Percentiles rank a stretch among this genome's conserved stretches.
phyloP scores from a whole-genome alignment of 2,888 invertebrate genomes.

The Neoaliturus tenellus region DNA sequence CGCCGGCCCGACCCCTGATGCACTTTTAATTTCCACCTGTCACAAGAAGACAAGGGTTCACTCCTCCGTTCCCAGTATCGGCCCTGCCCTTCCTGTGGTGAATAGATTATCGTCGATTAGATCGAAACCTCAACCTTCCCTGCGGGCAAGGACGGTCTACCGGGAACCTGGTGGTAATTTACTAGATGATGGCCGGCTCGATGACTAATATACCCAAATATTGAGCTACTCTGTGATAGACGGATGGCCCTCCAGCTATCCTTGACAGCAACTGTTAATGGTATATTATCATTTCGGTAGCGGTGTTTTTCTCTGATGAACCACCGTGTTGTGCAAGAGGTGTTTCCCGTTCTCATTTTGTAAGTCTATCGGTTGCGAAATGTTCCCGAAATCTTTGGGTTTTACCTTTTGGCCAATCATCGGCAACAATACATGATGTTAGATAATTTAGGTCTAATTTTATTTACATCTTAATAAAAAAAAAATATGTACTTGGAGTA shows the following conservation, averaged over 20 bases:
- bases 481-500: no score
- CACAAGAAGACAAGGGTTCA: constrained; percentile 38
- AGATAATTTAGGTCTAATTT: no score
- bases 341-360: background rate
- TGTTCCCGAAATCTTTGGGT: no score
- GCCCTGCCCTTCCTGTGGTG: constrained; percentile 30
- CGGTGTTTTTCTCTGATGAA: no score
- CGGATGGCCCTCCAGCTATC: background rate
- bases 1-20: constrained; percentile 41
- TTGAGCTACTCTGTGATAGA: constrained; percentile 21
- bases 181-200: background rate
- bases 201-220: constrained; percentile 36
- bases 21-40: constrained; percentile 51
- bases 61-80: constrained; percentile 20
- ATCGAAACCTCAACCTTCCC: constrained; percentile 41
- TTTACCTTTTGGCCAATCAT: no score
- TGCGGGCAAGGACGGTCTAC: constrained; percentile 37
- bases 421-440: no score
- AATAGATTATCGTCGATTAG: constrained; percentile 49
- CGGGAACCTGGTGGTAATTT: constrained; percentile 5
- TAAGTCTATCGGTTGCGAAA: no score
- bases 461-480: no score
- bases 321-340: no score
- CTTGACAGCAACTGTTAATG: background rate
- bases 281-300: constrained; percentile 14